Base-by-base conservation (phyloP, 2,888 invertebrate species). In the Torymus texanus region DNA sequence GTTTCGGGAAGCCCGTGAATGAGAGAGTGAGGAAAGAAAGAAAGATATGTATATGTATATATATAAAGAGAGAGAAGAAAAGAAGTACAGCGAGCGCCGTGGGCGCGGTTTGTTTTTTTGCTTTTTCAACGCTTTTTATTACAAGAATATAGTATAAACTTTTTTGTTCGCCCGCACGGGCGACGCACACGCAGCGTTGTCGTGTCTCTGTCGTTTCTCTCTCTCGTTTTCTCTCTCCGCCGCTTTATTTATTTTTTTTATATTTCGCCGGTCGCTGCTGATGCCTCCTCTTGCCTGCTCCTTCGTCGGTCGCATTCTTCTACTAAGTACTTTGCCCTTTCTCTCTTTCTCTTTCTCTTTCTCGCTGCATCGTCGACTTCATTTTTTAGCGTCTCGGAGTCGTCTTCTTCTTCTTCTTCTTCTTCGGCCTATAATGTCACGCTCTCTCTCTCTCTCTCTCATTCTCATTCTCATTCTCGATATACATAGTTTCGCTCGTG, bases 131-230 rank as follows among this genome's bases (percentile, higher is more conserved):
- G 79, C 79, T 50, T 89, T 89, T 90, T 90, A 90, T 90, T 90
- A 89, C 85, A 90, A 90, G 87, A 90, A 90, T 90, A 90, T 88
- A 90, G 90, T 90, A 90, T 90, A 90, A 90, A 90, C 86, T 88
- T 87, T 88, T 82, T 85, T 79, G 72, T 41, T 58, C 55, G 12
- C 61, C 55, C 41, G 41, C 41, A 41, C 41, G 41, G 41, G 41
- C 41, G 41, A 41, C 21, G 21, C 41, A 41, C 41, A 41, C 41
- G 41, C 41, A 5, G 41, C 41, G 41, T 41, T 8, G 41, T 41
- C 41, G 41, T 41, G 41, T 41, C 41, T 29, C 29, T 41, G 41
- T 41, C 41, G 41, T 41, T 8, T 41, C 29, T 3, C 29, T 29
- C 29, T 29, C 29, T 29, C 29, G 1, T 8, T 41, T 8, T 41